Base-by-base conservation (phyloP, 2,113 vertebrate genomes). In the Podarcis muralis region DNA sequence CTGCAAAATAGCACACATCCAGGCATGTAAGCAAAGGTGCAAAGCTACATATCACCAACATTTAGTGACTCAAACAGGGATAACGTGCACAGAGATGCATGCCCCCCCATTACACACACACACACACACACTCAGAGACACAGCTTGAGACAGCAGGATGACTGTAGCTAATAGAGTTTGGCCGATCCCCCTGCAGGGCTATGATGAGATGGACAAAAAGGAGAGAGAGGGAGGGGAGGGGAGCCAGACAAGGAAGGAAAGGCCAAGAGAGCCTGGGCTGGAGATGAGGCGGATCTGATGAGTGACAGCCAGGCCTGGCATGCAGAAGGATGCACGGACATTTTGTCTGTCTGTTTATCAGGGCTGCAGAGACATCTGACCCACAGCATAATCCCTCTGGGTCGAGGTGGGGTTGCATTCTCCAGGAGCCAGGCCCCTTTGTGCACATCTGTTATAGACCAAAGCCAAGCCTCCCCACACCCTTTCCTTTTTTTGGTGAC, bases 61-160 rank as follows among this genome's bases (percentile, higher is more conserved):
- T 35, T 79, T 53, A 78, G 53, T 30, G 25, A 27, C 4, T 30
- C 9, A 35, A 37, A 35, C 48, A 40, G 23, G 27, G 66, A 59
- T 81, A 59, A 59, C 53, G 35, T 81, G 66, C 32, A 48, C 13
- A 7, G 75, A 69, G n/a, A n/a, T 78, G 62, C 13, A 37, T 96
- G 93, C 96, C 96, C 92, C 92, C 95, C 95, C 83, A 76, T 32
- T 88, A 92, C 94, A 0, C 81, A 68, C 15, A 5, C 82, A n/a
- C 66, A 84, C 16, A 4, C 62, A 13, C 53, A 15, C 23, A 32
- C 40, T 13, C 35, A 13, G 81, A 43, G 2, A 59, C 72, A 81
- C 32, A 40, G 82, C 76, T 57, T 53, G n/a, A 76, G 86, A 79
- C 77, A 68, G 89, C 40, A 84, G 81, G 81, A 87, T 22, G 85